Conservation (phyloP, 1,140 invertebrate genomes). For the Brachionus koreanus region DNA sequence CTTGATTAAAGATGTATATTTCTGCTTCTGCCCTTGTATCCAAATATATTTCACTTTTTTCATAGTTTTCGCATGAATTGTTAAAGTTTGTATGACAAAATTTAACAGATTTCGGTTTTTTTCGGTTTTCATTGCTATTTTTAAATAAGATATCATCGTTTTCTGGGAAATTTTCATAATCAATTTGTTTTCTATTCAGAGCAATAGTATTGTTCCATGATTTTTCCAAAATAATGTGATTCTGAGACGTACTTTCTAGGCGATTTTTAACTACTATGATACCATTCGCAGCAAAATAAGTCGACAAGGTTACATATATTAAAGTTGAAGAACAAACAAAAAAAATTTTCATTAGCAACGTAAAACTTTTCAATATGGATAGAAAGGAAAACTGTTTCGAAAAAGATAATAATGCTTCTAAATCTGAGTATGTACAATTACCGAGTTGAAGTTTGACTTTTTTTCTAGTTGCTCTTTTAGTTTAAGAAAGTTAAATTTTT, state of each 20-base stretch:
- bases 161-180: background rate
- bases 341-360: background rate
- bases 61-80: background rate
- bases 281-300: background rate
- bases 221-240: background rate
- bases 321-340: constrained; percentile 24
- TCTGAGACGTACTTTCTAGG: background rate
- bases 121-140: background rate
- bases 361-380: background rate
- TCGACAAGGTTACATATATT: constrained; percentile 21
- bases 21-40: background rate
- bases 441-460: constrained; percentile 43
- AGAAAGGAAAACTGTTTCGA: background rate
- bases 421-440: constrained; percentile 38
- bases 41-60: background rate
- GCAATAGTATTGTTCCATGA: background rate
- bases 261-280: constrained; percentile 1
- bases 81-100: background rate
- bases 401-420: constrained; percentile 34
- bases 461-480: background rate
- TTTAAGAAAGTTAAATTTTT: background rate
- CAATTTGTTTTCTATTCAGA: background rate
- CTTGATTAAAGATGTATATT: background rate
- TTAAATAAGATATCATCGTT: background rate
- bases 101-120: background rate